These are phyloP conservation scores for Xanthorhoe designata DNA, from an alignment of 2,888 invertebrate species.

Conservation along the genomic window DNA sequence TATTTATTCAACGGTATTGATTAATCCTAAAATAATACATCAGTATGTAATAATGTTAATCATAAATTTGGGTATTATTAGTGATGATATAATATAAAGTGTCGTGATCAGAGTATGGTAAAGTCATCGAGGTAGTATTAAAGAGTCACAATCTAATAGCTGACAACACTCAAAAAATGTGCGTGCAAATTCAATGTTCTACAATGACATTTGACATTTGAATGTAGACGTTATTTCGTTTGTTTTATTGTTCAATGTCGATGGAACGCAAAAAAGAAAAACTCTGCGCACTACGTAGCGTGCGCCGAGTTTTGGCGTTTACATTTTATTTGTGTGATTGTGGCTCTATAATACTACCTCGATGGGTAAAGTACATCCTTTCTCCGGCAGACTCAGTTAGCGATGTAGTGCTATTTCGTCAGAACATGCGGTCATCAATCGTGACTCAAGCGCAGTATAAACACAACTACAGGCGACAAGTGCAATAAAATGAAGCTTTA, in stretches of 20 bases:
- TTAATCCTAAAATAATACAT: neutral
- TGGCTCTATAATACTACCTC: too few relatives aligned
- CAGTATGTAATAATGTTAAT: neutral
- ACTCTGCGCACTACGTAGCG: too few relatives aligned
- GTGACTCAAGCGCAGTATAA: conserved; percentile 17
- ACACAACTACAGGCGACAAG: neutral
- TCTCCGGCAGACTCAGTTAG: neutral
- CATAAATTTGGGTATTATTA: neutral
- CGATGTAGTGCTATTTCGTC: conserved; percentile 8
- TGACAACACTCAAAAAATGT: too few relatives aligned
- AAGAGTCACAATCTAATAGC: too few relatives aligned
- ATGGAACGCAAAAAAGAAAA: too few relatives aligned
- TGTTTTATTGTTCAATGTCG: too few relatives aligned
- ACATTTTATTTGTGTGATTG: too few relatives aligned
- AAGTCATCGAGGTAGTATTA: too few relatives aligned
- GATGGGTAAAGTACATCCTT: neutral
- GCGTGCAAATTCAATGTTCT: too few relatives aligned
- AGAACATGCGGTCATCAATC: neutral
- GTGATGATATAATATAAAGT: neutral
- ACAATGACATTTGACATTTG: too few relatives aligned
- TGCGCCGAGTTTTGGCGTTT: too few relatives aligned
- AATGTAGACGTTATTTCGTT: too few relatives aligned
- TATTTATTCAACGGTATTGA: neutral
- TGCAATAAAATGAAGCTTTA: neutral
- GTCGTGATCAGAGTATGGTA: neutral